Evolutionary conservation across 2,113 vertebrate genomes (phyloP), one percentile per base, ranked within the genome.

Genomic region (Rhinoderma darwinii): DNA sequence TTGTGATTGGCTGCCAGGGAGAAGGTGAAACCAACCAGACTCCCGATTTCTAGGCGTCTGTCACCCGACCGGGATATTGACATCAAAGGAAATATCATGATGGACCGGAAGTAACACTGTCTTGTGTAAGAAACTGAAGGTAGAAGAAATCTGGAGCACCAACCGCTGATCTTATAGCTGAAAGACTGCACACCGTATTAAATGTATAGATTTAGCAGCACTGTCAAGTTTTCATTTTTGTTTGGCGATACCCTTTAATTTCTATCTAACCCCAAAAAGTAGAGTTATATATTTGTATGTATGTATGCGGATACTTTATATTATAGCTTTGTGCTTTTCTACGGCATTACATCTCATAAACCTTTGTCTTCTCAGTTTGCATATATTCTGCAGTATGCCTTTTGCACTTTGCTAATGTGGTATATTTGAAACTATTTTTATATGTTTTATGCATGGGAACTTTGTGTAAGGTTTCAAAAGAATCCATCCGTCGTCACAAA

Each of bases 401-500:
- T 72, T 54, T 78, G 27, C 44, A 51, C 50, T 54, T 30, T 78
- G 30, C 27, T 54, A 76, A 76, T 76, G 43, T 47, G 27, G 43
- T 47, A 47, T 75, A 30, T 32, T 77, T 77, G 32, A 32, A 51
- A 51, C 3, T 32, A 47, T 50, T 76, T 39, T 50, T 76, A 35
- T 78, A 54, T 78, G 50, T 30, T 78, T 51, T 77, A 77, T 78
- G 75, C 43, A 50, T 83, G 44, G 63, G 17, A 85, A 66, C 22
- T 81, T 82, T 87, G 44, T 63, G 51, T 75, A 87, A n/a, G 86
- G 35, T 87, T 82, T 74, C 41, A 35, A 75, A 74, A 82, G 54
- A 43, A 82, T 82, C 68, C 68, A 87, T 87, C 86, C 51, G 47
- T 73, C 14, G 51, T 51, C 27, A 15, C 63, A 17, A 51, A 75